Evolutionary conservation across 2,888 invertebrate genomes (phyloP), one percentile per base, ranked within the genome.

Genomic region (Acronicta psi): DNA sequence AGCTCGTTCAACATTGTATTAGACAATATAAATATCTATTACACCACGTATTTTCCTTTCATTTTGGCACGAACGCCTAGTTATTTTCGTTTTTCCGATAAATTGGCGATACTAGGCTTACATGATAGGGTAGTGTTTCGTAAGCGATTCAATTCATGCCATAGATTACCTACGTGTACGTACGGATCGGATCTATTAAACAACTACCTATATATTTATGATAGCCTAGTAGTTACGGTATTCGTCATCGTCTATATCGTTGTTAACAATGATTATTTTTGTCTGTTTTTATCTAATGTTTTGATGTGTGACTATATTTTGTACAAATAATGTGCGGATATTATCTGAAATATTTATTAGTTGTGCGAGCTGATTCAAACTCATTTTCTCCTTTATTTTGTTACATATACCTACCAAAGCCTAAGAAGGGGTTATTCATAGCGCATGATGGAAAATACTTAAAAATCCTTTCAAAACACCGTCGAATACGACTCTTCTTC

Each of bases 41-140:
- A 17, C 17, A 38, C 7, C 29, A 4, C 4, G 18, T 63, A 46
- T 63, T 63, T 41, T 54, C 6, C 31, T 31, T 42, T 43, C 16
- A 54, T 53, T 42, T 31, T 36, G 11, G 37, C 16, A 29, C 17
- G 29, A 37, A 41, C 11, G 5, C 9, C 16, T 14, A 17, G 17
- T 54, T 47, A 43, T 62, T 47, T 47, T 40, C 23, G 13, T 16
- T 44, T 44, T 31, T 17, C 10, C 4, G n/a, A n/a, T 29, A 25
- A 14, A 11, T 37, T 53, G 10, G 23, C 34, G 20, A 18, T 44
- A 9, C 20, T 20, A 20, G 2, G 2, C 34, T 5, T 34, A 55
- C 18, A 18, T 44, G 9, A 29, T 45, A 17, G 31, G 11, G 8
- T 18, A 20, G 0, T 45, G 20, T 51, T 61, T 52, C 14, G 14